These are phyloP conservation scores for Caenorhabditis afra DNA, from an alignment of 2,888 invertebrate genomes.

Conservation along the genomic window DNA sequence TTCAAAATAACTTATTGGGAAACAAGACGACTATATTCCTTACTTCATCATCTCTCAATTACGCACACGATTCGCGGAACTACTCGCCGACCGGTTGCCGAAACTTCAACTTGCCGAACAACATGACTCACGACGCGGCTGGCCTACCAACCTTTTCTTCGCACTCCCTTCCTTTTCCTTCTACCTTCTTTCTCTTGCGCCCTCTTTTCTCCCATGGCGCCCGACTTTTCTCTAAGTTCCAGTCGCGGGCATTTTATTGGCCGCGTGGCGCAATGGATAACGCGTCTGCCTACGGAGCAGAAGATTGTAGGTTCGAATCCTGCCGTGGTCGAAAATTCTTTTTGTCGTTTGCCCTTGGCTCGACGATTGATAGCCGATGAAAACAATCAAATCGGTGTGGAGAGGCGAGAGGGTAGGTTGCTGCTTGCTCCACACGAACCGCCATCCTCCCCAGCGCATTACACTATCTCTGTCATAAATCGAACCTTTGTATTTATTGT, in stretches of 20 bases:
- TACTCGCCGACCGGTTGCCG: background rate
- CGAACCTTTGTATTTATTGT: slow-evolving; percentile 20
- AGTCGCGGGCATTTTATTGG: slow-evolving; percentile 21
- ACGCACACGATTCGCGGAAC: background rate
- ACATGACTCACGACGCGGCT: too few relatives aligned
- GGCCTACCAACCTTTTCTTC: too few relatives aligned
- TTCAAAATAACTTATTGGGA: slow-evolving; percentile 7
- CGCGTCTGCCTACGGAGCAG: slow-evolving; percentile 81
- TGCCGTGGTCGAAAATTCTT: slow-evolving; percentile 72
- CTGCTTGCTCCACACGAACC: background rate
- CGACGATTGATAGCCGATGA: background rate
- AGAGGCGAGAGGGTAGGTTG: too few relatives aligned
- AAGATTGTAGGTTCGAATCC: slow-evolving; percentile 81
- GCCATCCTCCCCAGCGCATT: background rate
- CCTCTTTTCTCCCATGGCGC: background rate
- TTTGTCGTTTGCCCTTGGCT: background rate
- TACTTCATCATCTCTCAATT: too few relatives aligned
- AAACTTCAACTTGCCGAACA: background rate
- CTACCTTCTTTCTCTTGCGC: background rate
- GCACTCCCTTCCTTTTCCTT: background rate
- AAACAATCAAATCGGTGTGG: too few relatives aligned
- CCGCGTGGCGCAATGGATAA: slow-evolving; percentile 77
- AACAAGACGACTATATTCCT: background rate
- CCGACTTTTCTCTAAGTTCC: background rate
- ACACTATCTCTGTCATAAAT: slow-evolving; percentile 29